Percentiles rank a stretch among this genome's conserved stretches.
Evolutionary conservation across 2,888 invertebrate genomes (phyloP).

Genomic region (Rapana venosa): DNA sequence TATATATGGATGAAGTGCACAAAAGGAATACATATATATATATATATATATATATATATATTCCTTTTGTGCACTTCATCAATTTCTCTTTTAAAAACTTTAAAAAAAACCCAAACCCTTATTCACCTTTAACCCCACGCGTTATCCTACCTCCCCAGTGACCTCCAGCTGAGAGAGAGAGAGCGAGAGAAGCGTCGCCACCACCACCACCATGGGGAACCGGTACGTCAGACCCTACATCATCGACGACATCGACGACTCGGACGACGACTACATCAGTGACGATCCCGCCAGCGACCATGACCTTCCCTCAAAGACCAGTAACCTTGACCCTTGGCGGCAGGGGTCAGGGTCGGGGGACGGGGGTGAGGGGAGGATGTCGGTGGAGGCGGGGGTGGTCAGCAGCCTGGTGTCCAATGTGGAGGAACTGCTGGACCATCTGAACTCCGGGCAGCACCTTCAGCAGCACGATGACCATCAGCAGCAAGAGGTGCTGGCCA

Average conservation of each 20-base stretch:
- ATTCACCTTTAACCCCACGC: too few species aligned
- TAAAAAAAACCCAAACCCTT: too few species aligned
- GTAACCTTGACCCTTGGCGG: conserved; percentile 7
- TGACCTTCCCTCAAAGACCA: neutral
- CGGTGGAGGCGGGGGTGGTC: conserved; percentile 46
- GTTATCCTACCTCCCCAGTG: too few species aligned
- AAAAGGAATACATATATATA: too few species aligned
- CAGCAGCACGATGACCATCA: conserved; percentile 53
- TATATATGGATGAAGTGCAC: too few species aligned
- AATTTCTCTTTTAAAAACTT: too few species aligned
- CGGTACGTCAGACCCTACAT: conserved; percentile 43
- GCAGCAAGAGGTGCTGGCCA: too few species aligned
- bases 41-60: too few species aligned
- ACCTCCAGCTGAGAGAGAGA: too few species aligned
- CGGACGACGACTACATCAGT: conserved; percentile 37
- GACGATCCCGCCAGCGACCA: conserved; percentile 11
- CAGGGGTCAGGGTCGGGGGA: neutral
- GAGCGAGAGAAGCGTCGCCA: too few species aligned
- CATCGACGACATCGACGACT: conserved; percentile 45
- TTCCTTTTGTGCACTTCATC: too few species aligned
- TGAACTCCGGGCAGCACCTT: conserved; percentile 35
- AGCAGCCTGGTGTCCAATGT: conserved; percentile 52
- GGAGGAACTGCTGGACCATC: conserved; percentile 57
- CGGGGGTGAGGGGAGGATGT: neutral
- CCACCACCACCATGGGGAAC: conserved; percentile 39